These are phyloP conservation scores for Amphiprion percula DNA, from an alignment of 2,113 vertebrate genomes.

Conservation along the genomic window DNA sequence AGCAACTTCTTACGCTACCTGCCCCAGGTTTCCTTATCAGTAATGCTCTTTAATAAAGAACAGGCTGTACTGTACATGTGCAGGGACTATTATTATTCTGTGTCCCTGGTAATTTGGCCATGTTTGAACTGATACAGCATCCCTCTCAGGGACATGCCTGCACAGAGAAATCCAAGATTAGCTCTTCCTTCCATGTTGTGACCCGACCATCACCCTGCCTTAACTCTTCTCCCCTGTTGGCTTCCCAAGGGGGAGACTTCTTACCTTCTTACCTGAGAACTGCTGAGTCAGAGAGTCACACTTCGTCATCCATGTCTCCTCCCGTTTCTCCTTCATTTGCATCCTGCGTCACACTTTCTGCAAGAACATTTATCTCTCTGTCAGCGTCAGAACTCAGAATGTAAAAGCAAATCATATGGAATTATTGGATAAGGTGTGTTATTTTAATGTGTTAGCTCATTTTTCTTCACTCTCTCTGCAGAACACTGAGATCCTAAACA, in stretches of 20 bases:
- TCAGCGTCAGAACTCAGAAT: background rate
- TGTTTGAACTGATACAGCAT: conserved; percentile 37
- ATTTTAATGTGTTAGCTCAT: background rate
- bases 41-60: background rate
- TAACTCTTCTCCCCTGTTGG: conserved; percentile 5
- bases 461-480: conserved; percentile 62
- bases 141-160: conserved; percentile 31
- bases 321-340: conserved; percentile 11
- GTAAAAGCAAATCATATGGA: background rate
- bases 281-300: conserved; percentile 40
- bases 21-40: conserved; percentile 19
- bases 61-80: background rate
- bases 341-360: background rate
- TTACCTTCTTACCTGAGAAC: conserved; percentile 23
- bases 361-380: background rate
- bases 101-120: conserved; percentile 7
- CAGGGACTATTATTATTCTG: conserved; percentile 16
- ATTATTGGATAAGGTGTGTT: background rate
- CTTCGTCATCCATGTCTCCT: conserved; percentile 19
- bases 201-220: conserved; percentile 40
- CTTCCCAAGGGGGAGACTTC: conserved; percentile 16
- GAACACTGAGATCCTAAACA: conserved; percentile 94
- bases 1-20: background rate
- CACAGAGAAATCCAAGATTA: conserved; percentile 51
- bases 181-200: conserved; percentile 30